Base-by-base conservation (phyloP, 2,113 vertebrate species). In the Brachirus orientalis region DNA sequence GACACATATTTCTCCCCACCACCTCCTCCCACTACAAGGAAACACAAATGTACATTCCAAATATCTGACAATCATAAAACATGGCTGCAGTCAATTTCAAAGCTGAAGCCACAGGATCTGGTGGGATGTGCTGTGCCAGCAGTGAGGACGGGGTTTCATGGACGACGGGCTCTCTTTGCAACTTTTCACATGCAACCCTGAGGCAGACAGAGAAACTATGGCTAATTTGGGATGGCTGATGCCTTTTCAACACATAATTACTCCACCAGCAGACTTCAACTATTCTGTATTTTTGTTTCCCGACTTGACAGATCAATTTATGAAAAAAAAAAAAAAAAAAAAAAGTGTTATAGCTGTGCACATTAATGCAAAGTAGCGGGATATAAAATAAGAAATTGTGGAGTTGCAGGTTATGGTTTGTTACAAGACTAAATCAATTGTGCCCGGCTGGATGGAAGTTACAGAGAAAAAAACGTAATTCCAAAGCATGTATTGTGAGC, bases 161-260 rank as follows among this genome's bases (percentile, higher is more conserved):
- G 36, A 10, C 33, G 46, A 20, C 6, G 77, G 83, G 72, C 73
- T 74, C 77, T 82, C 76, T 72, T 80, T 72, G 63, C 46, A 81
- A 58, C 80, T 76, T 72, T 28, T 86, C 73, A 88, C 88, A 90
- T 88, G 85, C 89, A 85, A 90, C 86, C 90, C 90, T 90, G 90
- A 92, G 89, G 89, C 87, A 82, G 86, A 86, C 77, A 45, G 77
- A 83, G 73, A 72, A 78, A 80, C 79, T 89, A 86, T 92, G 89
- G 90, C 90, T 92, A 80, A 77, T 83, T 80, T 77, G 70, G 74
- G 80, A 83, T 67, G 68, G 80, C 76, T 81, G 72, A 65, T 67
- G 84, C 56, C 61, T 63, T 79, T 12, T 62, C 20, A 63, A 81
- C 63, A 33, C 19, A 69, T 37, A 68, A 67, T 43, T 50, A 69